Evolutionary conservation across 1,140 invertebrate genomes (phyloP).

Genomic region (Venturia canescens): DNA sequence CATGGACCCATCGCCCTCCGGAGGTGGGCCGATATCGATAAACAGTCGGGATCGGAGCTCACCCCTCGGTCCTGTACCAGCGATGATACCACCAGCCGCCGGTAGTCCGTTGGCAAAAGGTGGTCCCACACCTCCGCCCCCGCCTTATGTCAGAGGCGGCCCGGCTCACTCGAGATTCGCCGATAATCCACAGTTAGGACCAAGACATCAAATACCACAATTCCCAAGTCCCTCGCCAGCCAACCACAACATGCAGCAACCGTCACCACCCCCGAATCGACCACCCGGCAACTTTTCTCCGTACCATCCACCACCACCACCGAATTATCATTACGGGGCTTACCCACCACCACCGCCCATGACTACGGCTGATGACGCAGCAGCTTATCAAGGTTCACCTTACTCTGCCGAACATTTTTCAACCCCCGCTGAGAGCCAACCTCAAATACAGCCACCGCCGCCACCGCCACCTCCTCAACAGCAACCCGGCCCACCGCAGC

Average conservation of each 20-base stretch:
- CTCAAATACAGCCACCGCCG: conserved; percentile 67
- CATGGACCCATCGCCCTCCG: conserved; percentile 78
- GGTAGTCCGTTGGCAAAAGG: conserved; percentile 71
- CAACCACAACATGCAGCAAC: conserved; percentile 69
- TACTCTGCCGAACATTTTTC: conserved; percentile 72
- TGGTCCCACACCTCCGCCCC: conserved; percentile 70
- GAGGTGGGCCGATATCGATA: conserved; percentile 76
- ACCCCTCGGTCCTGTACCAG: conserved; percentile 64
- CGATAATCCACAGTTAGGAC: conserved; percentile 66
- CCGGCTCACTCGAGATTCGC: conserved; percentile 66
- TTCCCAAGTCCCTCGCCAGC: conserved; percentile 65
- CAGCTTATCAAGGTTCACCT: conserved; percentile 71
- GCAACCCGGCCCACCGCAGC: conserved; percentile 50
- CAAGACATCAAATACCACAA: conserved; percentile 72
- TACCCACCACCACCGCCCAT: conserved; percentile 74
- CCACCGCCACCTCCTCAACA: conserved; percentile 64
- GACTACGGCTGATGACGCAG: conserved; percentile 72
- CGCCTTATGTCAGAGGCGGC: conserved; percentile 65
- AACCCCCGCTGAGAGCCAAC: conserved; percentile 65
- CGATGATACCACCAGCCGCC: conserved; percentile 71
- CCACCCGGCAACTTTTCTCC: conserved; percentile 73
- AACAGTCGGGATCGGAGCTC: conserved; percentile 72
- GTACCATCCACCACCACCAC: conserved; percentile 75
- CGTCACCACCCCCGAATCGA: conserved; percentile 68
- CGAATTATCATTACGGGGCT: conserved; percentile 76